Conservation (phyloP, 2,113 vertebrate genomes). For the Ammospiza nelsoni region DNA sequence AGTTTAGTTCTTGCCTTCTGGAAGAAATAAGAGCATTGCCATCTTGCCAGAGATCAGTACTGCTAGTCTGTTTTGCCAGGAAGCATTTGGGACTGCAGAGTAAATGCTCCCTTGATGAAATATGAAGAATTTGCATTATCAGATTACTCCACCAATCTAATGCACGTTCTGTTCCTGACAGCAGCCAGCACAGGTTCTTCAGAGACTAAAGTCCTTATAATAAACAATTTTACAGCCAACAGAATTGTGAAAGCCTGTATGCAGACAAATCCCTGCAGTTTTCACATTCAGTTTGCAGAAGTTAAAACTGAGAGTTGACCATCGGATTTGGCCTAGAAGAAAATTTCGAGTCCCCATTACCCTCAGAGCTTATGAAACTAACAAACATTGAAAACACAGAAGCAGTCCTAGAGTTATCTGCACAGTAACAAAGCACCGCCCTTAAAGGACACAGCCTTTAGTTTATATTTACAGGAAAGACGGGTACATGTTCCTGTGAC, state of each 20-base stretch:
- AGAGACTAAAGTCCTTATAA: slow-evolving; percentile 17
- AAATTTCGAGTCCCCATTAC: background rate
- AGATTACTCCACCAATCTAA: slow-evolving; percentile 21
- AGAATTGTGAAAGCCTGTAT: background rate
- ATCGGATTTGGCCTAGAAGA: background rate
- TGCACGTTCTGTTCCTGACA: background rate
- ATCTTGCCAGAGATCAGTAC: background rate
- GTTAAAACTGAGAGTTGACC: background rate
- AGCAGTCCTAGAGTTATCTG: background rate
- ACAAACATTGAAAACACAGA: background rate
- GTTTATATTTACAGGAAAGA: background rate
- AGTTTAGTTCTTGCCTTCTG: background rate
- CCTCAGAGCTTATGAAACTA: background rate
- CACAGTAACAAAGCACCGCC: background rate
- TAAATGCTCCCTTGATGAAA: slow-evolving; percentile 42
- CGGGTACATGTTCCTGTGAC: background rate
- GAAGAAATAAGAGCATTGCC: background rate
- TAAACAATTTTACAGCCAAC: slow-evolving; percentile 23
- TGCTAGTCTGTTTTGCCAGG: slow-evolving; percentile 26
- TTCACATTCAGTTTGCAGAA: background rate
- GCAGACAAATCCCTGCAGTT: background rate
- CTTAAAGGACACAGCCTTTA: background rate
- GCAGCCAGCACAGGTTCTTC: slow-evolving; percentile 19
- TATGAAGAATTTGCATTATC: slow-evolving; percentile 30
- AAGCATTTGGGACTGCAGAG: slow-evolving; percentile 18